These are phyloP conservation scores for Ormyrus pomaceus DNA, from an alignment of 2,888 invertebrate genomes.

Conservation along the genomic window DNA sequence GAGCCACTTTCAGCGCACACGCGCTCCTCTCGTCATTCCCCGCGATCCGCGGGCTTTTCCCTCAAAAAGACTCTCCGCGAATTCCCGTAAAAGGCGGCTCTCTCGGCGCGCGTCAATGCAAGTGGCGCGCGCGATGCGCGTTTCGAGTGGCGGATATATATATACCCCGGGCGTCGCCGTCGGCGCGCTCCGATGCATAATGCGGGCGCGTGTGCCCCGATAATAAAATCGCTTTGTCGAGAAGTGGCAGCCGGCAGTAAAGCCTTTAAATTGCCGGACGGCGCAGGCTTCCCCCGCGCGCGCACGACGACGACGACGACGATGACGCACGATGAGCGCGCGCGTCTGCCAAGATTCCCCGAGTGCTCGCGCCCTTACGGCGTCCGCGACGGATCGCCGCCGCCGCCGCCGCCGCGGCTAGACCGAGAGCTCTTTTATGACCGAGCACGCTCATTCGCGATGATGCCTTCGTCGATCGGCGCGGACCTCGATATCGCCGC, in stretches of 20 bases:
- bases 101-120: no score
- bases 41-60: no score
- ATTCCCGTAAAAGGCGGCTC: no score
- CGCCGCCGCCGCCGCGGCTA: slow-evolving; percentile 39
- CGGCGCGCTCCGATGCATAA: no score
- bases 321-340: slow-evolving; percentile 47
- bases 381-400: slow-evolving; percentile 28
- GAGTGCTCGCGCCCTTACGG: slow-evolving; percentile 24
- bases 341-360: slow-evolving; percentile 20
- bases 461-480: neutral
- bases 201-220: neutral
- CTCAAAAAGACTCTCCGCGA: no score
- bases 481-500: no score
- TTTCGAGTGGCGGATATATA: no score
- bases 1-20: no score
- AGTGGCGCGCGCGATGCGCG: no score
- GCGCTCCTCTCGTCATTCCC: no score
- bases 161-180: no score
- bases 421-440: slow-evolving; percentile 27
- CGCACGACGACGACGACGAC: neutral
- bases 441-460: slow-evolving; percentile 9
- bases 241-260: slow-evolving; percentile 9
- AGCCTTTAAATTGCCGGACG: slow-evolving; percentile 24
- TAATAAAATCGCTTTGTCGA: slow-evolving; percentile 6
- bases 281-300: slow-evolving; percentile 5